These are phyloP conservation scores for Dermolepida albohirtum DNA, from an alignment of 2,888 invertebrate genomes.

Conservation along the genomic window DNA sequence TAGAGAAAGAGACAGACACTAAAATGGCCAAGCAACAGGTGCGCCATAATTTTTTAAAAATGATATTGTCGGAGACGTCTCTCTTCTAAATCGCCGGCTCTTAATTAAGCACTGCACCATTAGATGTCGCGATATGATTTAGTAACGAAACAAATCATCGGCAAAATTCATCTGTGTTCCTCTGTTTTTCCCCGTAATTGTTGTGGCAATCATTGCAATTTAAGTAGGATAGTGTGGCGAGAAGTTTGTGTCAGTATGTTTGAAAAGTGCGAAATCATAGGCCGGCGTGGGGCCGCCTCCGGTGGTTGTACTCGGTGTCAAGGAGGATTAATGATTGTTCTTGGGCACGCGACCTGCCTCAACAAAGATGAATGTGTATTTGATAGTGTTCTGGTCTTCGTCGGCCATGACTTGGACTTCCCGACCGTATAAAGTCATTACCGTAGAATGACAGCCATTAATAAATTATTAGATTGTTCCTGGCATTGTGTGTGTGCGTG, in stretches of 20 bases:
- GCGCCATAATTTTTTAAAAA: slow-evolving; percentile 49
- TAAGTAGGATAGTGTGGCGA: slow-evolving; percentile 15
- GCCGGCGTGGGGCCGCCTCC: slow-evolving; percentile 40
- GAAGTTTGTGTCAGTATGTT: slow-evolving; percentile 33
- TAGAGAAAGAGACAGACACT: slow-evolving; percentile 17
- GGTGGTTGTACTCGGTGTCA: slow-evolving; percentile 42
- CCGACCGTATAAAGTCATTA: slow-evolving; percentile 54
- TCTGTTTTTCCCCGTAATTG: neutral
- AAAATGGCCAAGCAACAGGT: slow-evolving; percentile 48
- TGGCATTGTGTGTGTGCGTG: slow-evolving; percentile 32
- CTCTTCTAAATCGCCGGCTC: slow-evolving; percentile 17
- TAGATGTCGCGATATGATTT: slow-evolving; percentile 38
- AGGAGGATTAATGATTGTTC: slow-evolving; percentile 51
- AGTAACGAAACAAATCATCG: slow-evolving; percentile 15
- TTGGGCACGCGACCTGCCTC: slow-evolving; percentile 56
- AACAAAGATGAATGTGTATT: slow-evolving; percentile 57
- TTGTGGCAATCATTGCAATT: slow-evolving; percentile 10
- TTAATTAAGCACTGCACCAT: slow-evolving; percentile 40
- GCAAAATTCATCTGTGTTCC: neutral
- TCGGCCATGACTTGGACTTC: slow-evolving; percentile 55
- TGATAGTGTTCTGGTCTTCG: slow-evolving; percentile 51
- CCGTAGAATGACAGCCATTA: slow-evolving; percentile 53
- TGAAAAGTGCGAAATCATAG: slow-evolving; percentile 45
- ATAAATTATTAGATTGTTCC: slow-evolving; percentile 49
- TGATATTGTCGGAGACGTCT: slow-evolving; percentile 41